Conservation (phyloP, 2,888 invertebrate genomes). For the Drosophila testacea region DNA sequence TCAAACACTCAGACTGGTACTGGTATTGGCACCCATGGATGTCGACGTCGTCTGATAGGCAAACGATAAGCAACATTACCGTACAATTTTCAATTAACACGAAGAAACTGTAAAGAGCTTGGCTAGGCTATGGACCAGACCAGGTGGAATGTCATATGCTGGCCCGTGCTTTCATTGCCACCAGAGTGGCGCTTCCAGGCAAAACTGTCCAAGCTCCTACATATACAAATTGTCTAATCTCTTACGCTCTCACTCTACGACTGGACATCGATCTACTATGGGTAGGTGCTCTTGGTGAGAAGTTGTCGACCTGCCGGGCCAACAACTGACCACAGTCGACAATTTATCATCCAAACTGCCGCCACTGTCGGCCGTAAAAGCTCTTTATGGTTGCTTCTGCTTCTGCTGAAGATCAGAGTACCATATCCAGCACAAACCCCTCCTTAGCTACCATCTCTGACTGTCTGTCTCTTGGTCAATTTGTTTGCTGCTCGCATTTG, state of each 20-base stretch:
- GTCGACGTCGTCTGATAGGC: constrained; percentile 68
- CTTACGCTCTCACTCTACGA: constrained; percentile 14
- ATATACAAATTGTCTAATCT: constrained; percentile 81
- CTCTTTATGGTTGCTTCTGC: constrained; percentile 73
- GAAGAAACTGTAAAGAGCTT: constrained; percentile 75
- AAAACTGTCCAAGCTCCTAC: constrained; percentile 53
- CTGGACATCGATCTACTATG: constrained; percentile 63
- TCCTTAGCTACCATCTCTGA: not conserved
- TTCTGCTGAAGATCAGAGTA: constrained; percentile 40
- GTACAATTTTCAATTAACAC: constrained; percentile 85
- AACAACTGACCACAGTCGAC: constrained; percentile 65
- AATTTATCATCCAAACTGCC: constrained; percentile 78
- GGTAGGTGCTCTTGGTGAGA: constrained; percentile 56
- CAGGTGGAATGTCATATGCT: constrained; percentile 41
- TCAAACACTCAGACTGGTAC: not conserved
- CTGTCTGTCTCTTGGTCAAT: constrained; percentile 19
- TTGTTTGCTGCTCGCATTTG: constrained; percentile 26
- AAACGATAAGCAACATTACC: constrained; percentile 83
- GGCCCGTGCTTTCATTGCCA: constrained; percentile 53
- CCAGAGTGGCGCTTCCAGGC: constrained; percentile 70
- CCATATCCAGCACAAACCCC: constrained; percentile 2
- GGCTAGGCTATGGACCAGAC: constrained; percentile 3
- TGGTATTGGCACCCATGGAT: constrained; percentile 35
- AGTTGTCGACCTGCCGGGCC: constrained; percentile 62
- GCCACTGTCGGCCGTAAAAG: constrained; percentile 67